These are phyloP conservation scores for Drosophila sulfurigaster DNA, from an alignment of 1,140 invertebrate species.

Conservation along the genomic window DNA sequence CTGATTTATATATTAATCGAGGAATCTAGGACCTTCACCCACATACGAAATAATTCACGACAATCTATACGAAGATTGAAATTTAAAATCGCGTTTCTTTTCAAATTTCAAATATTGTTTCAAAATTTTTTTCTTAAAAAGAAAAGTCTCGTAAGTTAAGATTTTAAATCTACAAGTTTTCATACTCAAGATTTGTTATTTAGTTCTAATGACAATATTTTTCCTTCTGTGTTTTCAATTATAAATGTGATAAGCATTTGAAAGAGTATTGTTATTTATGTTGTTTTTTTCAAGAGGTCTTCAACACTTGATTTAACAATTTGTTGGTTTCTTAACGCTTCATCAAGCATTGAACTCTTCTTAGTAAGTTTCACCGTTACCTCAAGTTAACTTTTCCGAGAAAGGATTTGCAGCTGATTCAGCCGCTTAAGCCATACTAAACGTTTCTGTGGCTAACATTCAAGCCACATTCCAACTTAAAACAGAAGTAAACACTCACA, in stretches of 20 bases:
- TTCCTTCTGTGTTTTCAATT: conserved; percentile 28
- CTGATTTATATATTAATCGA: too few species aligned
- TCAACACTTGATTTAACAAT: conserved; percentile 41
- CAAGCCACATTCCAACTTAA: conserved; percentile 35
- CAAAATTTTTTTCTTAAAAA: too few species aligned
- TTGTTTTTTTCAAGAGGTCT: neutral
- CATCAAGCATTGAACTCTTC: conserved; percentile 35
- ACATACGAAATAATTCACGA: too few species aligned
- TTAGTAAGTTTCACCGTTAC: conserved; percentile 29
- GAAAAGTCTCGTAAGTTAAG: too few species aligned
- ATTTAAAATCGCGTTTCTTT: too few species aligned
- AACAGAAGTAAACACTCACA: conserved; percentile 21
- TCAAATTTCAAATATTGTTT: too few species aligned
- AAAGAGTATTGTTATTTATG: neutral
- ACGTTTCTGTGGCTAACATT: conserved; percentile 73
- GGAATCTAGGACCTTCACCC: too few species aligned
- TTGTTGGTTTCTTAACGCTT: conserved; percentile 29
- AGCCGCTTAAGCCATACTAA: conserved; percentile 78
- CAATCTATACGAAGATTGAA: too few species aligned
- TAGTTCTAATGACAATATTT: too few species aligned
- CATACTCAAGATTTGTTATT: too few species aligned
- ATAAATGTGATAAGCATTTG: neutral
- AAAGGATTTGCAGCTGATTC: conserved; percentile 80
- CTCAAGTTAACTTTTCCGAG: conserved; percentile 38
- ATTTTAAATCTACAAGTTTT: too few species aligned